Percentiles rank a stretch among this genome's conserved stretches.
These are phyloP conservation scores for Rhinichthys klamathensis DNA, from an alignment of 2,113 vertebrate species.

Conservation along the genomic window DNA sequence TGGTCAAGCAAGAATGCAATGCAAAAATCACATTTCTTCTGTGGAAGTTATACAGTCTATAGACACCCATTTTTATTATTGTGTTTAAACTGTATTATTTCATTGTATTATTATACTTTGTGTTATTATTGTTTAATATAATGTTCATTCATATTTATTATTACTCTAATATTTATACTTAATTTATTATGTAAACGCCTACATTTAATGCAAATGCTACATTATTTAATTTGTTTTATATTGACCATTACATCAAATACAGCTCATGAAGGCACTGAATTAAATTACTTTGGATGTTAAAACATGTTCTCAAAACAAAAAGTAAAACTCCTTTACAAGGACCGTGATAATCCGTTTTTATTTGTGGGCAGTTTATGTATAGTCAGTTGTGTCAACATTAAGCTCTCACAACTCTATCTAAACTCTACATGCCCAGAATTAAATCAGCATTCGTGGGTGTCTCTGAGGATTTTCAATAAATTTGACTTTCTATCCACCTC, in stretches of 20 bases:
- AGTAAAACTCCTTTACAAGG: background rate
- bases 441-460: background rate
- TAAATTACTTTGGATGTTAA: background rate
- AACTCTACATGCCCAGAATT: background rate
- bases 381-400: slow-evolving; percentile 11
- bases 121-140: background rate
- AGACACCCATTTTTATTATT: too few species aligned
- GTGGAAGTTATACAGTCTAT: too few species aligned
- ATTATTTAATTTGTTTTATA: background rate
- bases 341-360: background rate
- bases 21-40: background rate
- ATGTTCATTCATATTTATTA: too few species aligned
- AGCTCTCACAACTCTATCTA: background rate
- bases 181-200: background rate
- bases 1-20: slow-evolving; percentile 19
- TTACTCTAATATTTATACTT: background rate
- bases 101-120: background rate
- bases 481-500: slow-evolving; percentile 55
- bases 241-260: background rate
- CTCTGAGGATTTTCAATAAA: slow-evolving; percentile 49
- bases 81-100: background rate
- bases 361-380: background rate
- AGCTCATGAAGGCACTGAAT: background rate
- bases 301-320: background rate
- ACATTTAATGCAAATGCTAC: background rate